Evolutionary conservation across 2,888 invertebrate genomes (phyloP), one percentile per base, ranked within the genome.

Genomic region (Agonum fuliginosum): DNA sequence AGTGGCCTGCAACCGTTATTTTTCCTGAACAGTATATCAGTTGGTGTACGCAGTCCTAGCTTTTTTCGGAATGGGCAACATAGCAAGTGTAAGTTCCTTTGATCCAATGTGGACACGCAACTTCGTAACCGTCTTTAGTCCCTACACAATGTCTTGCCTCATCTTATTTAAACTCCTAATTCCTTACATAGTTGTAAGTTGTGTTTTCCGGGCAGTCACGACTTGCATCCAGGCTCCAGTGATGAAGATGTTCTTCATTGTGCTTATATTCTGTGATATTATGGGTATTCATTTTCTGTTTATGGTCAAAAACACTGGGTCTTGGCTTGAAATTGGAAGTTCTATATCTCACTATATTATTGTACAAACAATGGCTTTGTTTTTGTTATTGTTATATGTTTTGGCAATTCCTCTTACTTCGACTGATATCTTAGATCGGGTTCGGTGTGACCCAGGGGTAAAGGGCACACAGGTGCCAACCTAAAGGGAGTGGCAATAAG

Each of bases 51-150:
- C 96, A 48, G 90, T 97, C 80, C 86, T 95, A 81, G 94, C 96
- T 22, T 98, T 98, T 86, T 99, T 98, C 86, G 98, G 98, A 10
- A 96, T 96, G 5, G 99, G 99, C n/a, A 99, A 99, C 86, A 95
- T 98, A 84, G 98, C 98, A 6, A 98, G 98, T 79, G 88, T 99
- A 30, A 99, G 97, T 86, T 97, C 97, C 5, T 99, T 99, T 87
- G 97, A 99, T 89, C 96, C 98, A 0, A 92, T 94, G 84, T 95
- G 97, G 89, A 95, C 97, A 14, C 92, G 95, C 75, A 95, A 97
- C 83, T 98, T 98, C 84, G 88, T 98, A 8, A 95, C 97, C 0
- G 93, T 96, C 6, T 99, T 98, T 87, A 94, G 93, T n/a, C n/a
- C n/a, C 0, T 97, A 96, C 85, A 87, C 94, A 6, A 99, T 99